Evolutionary conservation across 1,140 invertebrate genomes (phyloP).

Genomic region (Drosophila pseudoananassae): DNA sequence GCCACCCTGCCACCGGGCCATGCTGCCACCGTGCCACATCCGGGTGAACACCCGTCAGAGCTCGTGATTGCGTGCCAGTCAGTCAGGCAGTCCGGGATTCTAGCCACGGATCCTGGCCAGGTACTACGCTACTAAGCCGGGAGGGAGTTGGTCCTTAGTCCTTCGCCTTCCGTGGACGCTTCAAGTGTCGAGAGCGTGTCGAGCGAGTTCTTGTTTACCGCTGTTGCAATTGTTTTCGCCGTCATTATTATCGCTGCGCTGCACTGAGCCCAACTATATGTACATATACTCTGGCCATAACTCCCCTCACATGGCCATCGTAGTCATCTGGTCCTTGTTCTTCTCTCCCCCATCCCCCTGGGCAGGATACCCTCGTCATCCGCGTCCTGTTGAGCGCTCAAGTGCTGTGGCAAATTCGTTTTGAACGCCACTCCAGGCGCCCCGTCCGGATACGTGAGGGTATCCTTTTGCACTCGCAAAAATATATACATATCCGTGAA

Average conservation of each 20-base stretch:
- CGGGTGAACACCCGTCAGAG: constrained; percentile 15
- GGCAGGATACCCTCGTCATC: constrained; percentile 30
- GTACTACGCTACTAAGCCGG: constrained; percentile 4
- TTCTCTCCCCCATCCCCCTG: constrained; percentile 25
- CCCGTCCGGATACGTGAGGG: constrained; percentile 52
- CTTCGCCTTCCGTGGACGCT: constrained; percentile 21
- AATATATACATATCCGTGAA: constrained; percentile 2
- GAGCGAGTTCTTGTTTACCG: constrained; percentile 78
- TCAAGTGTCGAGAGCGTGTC: constrained; percentile 75
- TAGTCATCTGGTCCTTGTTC: constrained; percentile 18
- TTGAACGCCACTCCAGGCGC: constrained; percentile 71
- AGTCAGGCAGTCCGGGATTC: constrained; percentile 8
- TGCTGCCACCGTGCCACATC: constrained; percentile 2
- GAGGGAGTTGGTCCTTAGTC: constrained; percentile 6
- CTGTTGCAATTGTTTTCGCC: constrained; percentile 78
- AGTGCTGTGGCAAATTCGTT: constrained; percentile 82
- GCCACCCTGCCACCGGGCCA: not conserved
- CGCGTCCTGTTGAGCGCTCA: constrained; percentile 73
- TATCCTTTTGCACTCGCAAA: constrained; percentile 18
- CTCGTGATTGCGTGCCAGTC: constrained; percentile 71
- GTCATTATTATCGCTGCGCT: constrained; percentile 75
- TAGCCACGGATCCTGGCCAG: constrained; percentile 34
- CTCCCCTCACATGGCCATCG: constrained; percentile 14
- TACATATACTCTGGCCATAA: not conserved
- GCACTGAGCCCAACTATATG: constrained; percentile 9